Evolutionary conservation across 1,140 invertebrate species (phyloP), one percentile per base, ranked within the genome.

Genomic region (Drosophila nikananu): DNA sequence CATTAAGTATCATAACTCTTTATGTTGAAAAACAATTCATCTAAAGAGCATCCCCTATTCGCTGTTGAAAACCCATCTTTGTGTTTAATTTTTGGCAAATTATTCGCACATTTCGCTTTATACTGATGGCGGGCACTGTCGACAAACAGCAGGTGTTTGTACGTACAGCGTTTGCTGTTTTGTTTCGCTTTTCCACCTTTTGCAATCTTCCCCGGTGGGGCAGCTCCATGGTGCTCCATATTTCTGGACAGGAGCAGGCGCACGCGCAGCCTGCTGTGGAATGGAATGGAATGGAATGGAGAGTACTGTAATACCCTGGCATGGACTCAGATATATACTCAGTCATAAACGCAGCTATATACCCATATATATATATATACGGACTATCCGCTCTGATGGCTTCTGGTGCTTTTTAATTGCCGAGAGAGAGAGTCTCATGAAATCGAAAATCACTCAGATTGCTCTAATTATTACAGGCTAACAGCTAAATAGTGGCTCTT

Each of bases 341-440:
- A 9, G 32, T 0, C 13, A 13, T 35, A 35, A 12, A 35, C 12
- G 0, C 32, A 12, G 32, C 12, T 13, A 42, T 21, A 41, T 25
- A 23, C 39, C 2, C 19, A 5, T n/a, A 10, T 19, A 46, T 21
- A 5, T 21, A 48, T n/a, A n/a, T n/a, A n/a, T n/a, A 19, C 25
- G 27, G 55, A 21, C 21, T 67, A 10, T 39, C 42, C 81, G 77
- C 71, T 83, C 77, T 67, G 81, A 17, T 71, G 67, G 64, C 49
- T 68, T 60, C 55, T 49, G n/a, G 48, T 27, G 48, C 62, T 63
- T 64, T 64, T 86, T 82, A 86, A 86, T 82, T 86, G 79, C 54
- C 13, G 10, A 54, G 58, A n/a, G n/a, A n/a, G n/a, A n/a, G n/a
- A 48, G 25, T 37, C 70, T 75, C 58, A n/a, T 52, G 25, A 54